phyloP scores from a whole-genome alignment of 2,797 vertebrate genomes.

The Sardinella longiceps region DNA sequence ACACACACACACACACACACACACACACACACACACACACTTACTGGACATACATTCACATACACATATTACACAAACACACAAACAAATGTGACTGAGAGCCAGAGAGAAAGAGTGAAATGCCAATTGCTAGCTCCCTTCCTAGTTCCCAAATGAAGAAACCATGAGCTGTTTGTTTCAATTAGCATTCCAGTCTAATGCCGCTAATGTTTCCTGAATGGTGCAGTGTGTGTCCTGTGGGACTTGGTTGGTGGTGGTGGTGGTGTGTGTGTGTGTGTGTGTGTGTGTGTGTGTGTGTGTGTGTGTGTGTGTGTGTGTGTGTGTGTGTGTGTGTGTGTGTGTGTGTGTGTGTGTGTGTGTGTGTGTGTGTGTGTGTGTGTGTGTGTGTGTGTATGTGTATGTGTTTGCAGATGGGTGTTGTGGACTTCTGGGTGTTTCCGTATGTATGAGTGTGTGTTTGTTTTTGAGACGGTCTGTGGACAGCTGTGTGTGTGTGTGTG shows the following conservation, averaged over 20 bases:
- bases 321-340: constrained; percentile 48
- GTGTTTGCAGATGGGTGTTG: not conserved
- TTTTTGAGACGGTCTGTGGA: not conserved
- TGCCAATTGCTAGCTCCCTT: constrained; percentile 58
- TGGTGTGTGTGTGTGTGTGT: constrained; percentile 31
- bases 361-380: not conserved
- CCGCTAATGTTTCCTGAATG: constrained; percentile 72
- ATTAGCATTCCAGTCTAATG: constrained; percentile 75
- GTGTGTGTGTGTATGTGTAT: not conserved
- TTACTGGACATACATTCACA: not conserved
- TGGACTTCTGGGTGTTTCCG: not conserved
- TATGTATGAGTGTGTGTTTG: too few relatives aligned
- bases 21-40: constrained; percentile 25
- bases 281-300: constrained; percentile 38
- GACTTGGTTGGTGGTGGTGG: constrained; percentile 29
- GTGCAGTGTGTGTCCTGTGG: constrained; percentile 54
- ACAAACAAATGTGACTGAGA: not conserved
- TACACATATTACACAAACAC: not conserved
- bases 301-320: constrained; percentile 40
- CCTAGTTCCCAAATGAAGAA: constrained; percentile 63
- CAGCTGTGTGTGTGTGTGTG: not conserved
- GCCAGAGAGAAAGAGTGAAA: constrained; percentile 41
- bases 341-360: not conserved
- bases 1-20: not conserved
- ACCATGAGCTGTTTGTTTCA: constrained; percentile 71